These are phyloP conservation scores for Peromyscus attwateri DNA, from an alignment of 2,797 vertebrate species.

Conservation along the genomic window DNA sequence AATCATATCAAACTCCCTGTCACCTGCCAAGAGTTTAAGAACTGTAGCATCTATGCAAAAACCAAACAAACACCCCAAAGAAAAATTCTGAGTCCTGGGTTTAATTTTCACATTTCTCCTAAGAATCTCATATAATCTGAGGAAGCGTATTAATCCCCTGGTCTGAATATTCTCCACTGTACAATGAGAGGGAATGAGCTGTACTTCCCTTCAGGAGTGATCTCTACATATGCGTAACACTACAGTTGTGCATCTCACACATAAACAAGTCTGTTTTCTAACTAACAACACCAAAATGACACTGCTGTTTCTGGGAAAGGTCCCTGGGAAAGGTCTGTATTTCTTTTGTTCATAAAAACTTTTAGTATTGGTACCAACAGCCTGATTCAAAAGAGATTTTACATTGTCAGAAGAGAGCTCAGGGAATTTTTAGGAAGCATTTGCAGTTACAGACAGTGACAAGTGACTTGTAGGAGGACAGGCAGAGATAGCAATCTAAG, in stretches of 20 bases:
- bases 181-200: background rate
- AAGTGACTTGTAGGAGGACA: conserved; percentile 40
- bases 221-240: background rate
- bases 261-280: conserved; percentile 9
- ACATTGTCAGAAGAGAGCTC: conserved; percentile 28
- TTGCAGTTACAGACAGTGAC: conserved; percentile 25
- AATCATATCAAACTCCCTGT: background rate
- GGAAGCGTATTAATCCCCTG: background rate
- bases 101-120: background rate
- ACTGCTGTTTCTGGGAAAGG: conserved; percentile 30
- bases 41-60: background rate
- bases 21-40: conserved; percentile 9
- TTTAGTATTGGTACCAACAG: conserved; percentile 60
- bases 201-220: background rate
- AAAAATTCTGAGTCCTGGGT: background rate
- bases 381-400: conserved; percentile 28
- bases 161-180: background rate
- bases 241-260: background rate
- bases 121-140: background rate
- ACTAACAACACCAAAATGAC: conserved; percentile 42
- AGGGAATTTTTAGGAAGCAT: conserved; percentile 60
- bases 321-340: background rate
- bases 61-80: background rate
- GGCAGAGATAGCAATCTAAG: conserved; percentile 26
- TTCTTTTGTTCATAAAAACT: conserved; percentile 51